Evolutionary conservation across 2,113 vertebrate species (phyloP).

Genomic region (Pseudorectes ferrugineus): DNA sequence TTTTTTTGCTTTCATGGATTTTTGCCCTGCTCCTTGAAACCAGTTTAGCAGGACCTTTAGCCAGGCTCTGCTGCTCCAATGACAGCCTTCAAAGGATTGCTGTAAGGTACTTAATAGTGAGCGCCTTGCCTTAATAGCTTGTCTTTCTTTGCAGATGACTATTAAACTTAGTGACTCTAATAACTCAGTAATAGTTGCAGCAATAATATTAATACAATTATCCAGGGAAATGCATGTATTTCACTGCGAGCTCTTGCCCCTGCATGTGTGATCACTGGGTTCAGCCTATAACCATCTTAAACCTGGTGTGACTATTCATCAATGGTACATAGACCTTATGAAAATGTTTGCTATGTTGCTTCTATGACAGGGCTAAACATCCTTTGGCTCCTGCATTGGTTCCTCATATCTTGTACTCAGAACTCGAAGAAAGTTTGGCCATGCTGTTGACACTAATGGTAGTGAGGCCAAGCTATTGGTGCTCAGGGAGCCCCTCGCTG

Average conservation of each 20-base stretch:
- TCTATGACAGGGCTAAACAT: background rate
- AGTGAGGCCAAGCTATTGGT: background rate
- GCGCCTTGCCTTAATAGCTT: background rate
- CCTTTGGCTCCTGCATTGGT: background rate
- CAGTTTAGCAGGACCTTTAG: background rate
- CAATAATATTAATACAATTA: background rate
- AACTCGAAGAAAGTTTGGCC: background rate
- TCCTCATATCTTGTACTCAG: background rate
- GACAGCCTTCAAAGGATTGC: background rate
- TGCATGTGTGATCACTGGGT: background rate
- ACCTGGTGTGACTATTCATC: background rate
- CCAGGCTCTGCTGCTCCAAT: background rate
- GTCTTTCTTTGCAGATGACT: background rate
- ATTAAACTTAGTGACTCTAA: background rate
- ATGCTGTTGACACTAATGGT: accelerated
- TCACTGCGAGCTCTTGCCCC: background rate
- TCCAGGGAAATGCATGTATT: background rate
- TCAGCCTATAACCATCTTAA: background rate
- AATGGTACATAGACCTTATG: accelerated
- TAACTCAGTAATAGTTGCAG: background rate
- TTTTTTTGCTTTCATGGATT: background rate
- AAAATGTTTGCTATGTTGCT: background rate
- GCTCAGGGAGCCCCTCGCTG: accelerated
- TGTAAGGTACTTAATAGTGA: background rate
- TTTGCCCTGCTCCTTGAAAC: background rate